Evolutionary conservation across 1,140 invertebrate genomes (phyloP).

Genomic region (Lanistes nyassanus): DNA sequence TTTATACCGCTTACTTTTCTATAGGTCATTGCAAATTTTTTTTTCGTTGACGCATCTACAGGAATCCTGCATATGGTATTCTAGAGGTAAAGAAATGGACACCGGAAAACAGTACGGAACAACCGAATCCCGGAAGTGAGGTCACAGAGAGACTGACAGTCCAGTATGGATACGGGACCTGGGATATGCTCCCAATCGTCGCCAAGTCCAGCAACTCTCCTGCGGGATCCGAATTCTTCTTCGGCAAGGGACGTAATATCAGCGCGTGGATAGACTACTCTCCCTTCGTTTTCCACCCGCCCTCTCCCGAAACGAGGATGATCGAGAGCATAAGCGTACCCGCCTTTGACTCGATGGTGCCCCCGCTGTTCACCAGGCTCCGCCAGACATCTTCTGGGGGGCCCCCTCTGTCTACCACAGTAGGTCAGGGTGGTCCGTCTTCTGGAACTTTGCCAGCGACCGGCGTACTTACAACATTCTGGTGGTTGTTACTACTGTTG

Average conservation of each 20-base stretch:
- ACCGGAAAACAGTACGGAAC: neutral
- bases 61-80: slow-evolving; percentile 10
- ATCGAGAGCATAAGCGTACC: slow-evolving; percentile 22
- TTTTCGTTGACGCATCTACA: neutral
- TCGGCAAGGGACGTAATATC: slow-evolving; percentile 32
- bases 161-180: slow-evolving; percentile 33
- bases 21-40: no score
- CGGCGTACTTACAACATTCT: no score
- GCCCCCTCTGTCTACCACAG: no score
- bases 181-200: slow-evolving; percentile 29
- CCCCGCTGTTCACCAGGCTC: slow-evolving; percentile 28
- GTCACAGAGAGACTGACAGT: slow-evolving; percentile 4
- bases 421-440: no score
- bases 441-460: no score
- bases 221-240: slow-evolving; percentile 24
- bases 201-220: neutral
- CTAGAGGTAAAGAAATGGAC: slow-evolving; percentile 12
- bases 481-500: no score
- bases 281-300: slow-evolving; percentile 27
- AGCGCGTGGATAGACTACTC: slow-evolving; percentile 22
- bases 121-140: neutral
- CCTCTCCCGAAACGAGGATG: slow-evolving; percentile 2
- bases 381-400: no score
- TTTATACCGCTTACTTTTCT: no score
- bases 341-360: slow-evolving; percentile 21